These are phyloP conservation scores for Ochropleura plecta DNA, from an alignment of 2,888 invertebrate species.

Conservation along the genomic window DNA sequence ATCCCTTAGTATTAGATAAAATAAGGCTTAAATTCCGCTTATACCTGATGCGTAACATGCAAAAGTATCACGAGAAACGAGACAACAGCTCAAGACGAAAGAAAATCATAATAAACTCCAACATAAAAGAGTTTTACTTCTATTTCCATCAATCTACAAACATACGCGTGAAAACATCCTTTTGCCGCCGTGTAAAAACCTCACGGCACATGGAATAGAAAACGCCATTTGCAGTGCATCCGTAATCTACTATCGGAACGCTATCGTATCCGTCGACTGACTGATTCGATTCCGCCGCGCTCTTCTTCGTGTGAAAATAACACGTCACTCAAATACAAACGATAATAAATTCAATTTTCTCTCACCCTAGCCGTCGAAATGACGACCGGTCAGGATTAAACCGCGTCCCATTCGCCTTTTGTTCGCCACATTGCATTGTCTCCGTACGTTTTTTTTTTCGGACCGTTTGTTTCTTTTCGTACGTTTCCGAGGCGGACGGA, in stretches of 20 bases:
- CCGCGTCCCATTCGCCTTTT: constrained; percentile 86
- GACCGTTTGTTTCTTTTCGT: constrained; percentile 69
- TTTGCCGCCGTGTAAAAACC: constrained; percentile 61
- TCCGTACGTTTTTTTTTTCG: constrained; percentile 74
- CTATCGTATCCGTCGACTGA: constrained; percentile 82
- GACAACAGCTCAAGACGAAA: background rate
- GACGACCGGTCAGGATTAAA: constrained; percentile 89
- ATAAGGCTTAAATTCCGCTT: too few relatives aligned
- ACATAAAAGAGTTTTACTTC: constrained; percentile 39
- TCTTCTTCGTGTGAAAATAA: constrained; percentile 89
- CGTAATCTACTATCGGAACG: constrained; percentile 70
- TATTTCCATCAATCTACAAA: constrained; percentile 46
- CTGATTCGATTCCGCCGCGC: constrained; percentile 86
- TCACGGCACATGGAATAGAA: constrained; percentile 73
- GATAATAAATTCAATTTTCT: constrained; percentile 90
- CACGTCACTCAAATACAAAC: constrained; percentile 90
- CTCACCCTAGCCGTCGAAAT: constrained; percentile 81
- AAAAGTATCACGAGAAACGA: background rate
- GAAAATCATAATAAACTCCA: constrained; percentile 22
- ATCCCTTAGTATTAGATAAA: background rate
- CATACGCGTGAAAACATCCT: constrained; percentile 41
- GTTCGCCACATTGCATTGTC: constrained; percentile 86
- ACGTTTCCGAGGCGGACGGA: constrained; percentile 65
- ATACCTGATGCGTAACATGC: too few relatives aligned
- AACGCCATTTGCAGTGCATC: constrained; percentile 82